These are phyloP conservation scores for Synergus japonicus DNA, from an alignment of 2,888 invertebrate genomes.

Conservation along the genomic window DNA sequence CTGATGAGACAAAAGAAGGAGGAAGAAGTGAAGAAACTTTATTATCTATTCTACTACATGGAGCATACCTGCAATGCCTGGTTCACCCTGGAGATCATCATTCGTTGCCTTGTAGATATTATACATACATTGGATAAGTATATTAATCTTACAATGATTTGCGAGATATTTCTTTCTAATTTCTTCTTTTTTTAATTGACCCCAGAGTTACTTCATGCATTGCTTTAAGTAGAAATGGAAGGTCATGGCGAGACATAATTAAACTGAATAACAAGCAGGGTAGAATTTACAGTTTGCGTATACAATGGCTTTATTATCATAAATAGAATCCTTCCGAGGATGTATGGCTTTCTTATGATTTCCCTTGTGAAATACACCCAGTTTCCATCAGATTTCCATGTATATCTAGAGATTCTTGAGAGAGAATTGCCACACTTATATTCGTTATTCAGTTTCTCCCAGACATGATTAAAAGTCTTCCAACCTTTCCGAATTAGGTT, in stretches of 20 bases:
- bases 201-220: too few relatives aligned
- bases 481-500: too few relatives aligned
- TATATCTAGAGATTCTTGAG: neutral
- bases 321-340: neutral
- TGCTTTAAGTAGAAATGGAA: too few relatives aligned
- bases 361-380: neutral
- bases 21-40: constrained; percentile 77
- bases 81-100: constrained; percentile 95
- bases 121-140: constrained; percentile 12
- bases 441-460: neutral
- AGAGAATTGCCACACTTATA: neutral
- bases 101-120: constrained; percentile 89
- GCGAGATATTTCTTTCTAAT: too few relatives aligned
- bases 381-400: neutral
- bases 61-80: constrained; percentile 96
- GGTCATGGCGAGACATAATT: too few relatives aligned
- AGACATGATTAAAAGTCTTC: neutral
- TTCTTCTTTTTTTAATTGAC: too few relatives aligned
- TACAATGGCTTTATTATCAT: neutral
- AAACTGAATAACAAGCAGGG: too few relatives aligned
- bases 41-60: constrained; percentile 92
- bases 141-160: neutral
- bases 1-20: constrained; percentile 2
- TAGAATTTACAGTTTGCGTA: neutral
- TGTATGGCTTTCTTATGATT: constrained; percentile 5